Base-by-base conservation (phyloP, 2,113 vertebrate genomes). In the Takifugu bimaculatus region DNA sequence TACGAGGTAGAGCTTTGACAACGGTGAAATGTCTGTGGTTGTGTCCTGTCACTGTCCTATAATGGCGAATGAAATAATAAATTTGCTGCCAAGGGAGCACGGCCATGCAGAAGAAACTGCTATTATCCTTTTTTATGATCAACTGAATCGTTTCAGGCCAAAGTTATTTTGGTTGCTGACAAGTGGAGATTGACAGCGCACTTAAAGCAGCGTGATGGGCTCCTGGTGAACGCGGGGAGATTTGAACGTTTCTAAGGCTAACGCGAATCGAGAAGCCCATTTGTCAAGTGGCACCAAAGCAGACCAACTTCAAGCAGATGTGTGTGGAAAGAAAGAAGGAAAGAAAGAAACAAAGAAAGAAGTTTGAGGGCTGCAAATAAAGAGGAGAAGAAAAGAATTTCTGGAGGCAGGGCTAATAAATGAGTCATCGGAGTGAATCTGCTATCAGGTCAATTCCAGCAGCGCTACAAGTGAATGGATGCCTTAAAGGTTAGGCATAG, bases 401-500 rank as follows among this genome's bases (percentile, higher is more conserved):
- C 68, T 11, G 2, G 32, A 78, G 82, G 84, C 84, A 75, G 54
- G 68, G 66, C 68, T 55, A 79, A 71, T 82, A 85, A 85, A 82
- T 80, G 84, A 85, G 74, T 81, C 76, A 77, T 82, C 50, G 49
- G 58, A 78, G 66, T 80, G 77, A 65, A 83, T 88, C 76, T 72
- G 66, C 77, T 77, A 81, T 84, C 70, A 75, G 68, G 68, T 79
- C 71, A 69, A 65, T 78, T 83, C 76, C 69, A 79, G 77, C 74
- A 71, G 67, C 1, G 54, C 70, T 69, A 77, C 77, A 74, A 80
- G 65, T 81, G 75, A 86, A 84, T 79, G 68, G 69, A 81, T 79
- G 81, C 85, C 83, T 83, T 72, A 75, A 83, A 87, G 86, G 81
- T 85, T 80, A 75, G 71, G 70, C 77, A 80, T 81, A 77, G 81